phyloP scores from a whole-genome alignment of 2,797 vertebrate genomes.

The Margarornis squamiger region DNA sequence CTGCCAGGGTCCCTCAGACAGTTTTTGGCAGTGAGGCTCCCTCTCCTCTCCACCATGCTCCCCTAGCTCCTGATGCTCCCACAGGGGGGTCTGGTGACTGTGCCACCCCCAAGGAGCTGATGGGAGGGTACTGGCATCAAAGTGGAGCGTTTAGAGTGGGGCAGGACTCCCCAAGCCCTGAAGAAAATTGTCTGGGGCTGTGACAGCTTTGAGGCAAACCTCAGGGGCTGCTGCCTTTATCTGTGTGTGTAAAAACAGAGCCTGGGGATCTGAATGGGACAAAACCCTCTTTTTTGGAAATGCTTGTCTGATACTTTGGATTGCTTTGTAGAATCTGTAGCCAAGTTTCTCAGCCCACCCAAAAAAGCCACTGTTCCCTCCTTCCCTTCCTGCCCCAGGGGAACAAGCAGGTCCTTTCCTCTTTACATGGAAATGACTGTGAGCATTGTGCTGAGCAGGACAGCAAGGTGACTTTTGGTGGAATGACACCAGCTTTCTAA shows the following conservation, averaged over 20 bases:
- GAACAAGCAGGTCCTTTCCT: background rate
- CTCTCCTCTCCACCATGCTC: background rate
- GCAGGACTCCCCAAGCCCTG: background rate
- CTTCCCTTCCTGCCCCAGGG: background rate
- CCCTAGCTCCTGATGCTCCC: background rate
- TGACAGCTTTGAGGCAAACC: background rate
- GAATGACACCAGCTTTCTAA: background rate
- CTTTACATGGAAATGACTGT: background rate
- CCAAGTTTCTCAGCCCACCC: background rate
- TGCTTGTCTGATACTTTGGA: background rate
- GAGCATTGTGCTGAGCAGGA: background rate
- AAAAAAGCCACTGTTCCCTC: background rate
- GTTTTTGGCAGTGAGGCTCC: background rate
- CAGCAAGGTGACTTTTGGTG: background rate
- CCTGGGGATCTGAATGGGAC: background rate
- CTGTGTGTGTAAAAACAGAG: background rate
- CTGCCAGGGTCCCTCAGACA: background rate
- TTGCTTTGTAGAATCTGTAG: background rate
- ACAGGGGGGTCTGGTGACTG: background rate
- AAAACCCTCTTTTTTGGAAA: background rate
- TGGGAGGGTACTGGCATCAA: rapidly evolving
- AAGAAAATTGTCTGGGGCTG: background rate
- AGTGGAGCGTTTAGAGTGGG: background rate
- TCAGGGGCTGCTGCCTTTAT: background rate
- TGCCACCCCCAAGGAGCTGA: background rate